Evolutionary conservation across 2,888 invertebrate species (phyloP).

Genomic region (Pseudoips prasinana): DNA sequence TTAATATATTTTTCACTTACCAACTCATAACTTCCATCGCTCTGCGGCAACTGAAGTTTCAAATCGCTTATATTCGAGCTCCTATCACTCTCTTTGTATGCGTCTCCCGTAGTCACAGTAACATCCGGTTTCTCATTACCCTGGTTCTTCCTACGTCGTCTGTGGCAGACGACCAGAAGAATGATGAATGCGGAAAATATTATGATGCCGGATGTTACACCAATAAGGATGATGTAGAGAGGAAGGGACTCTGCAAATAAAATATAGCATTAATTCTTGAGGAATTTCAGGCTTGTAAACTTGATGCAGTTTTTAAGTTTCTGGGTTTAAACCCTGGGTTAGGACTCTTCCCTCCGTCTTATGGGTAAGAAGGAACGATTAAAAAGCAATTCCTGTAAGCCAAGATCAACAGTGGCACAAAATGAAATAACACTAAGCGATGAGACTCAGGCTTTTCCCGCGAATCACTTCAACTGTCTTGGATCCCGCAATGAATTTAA

Average conservation of each 20-base stretch:
- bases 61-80: slow-evolving; percentile 96
- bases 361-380: too few species aligned
- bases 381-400: too few species aligned
- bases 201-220: slow-evolving; percentile 91
- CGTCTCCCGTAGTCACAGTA: slow-evolving; percentile 65
- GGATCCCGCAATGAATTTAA: too few species aligned
- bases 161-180: slow-evolving; percentile 88
- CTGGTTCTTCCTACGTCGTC: slow-evolving; percentile 77
- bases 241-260: slow-evolving; percentile 85
- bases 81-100: slow-evolving; percentile 90
- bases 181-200: slow-evolving; percentile 91
- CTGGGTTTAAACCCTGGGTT: too few species aligned
- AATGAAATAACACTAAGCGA: too few species aligned
- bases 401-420: too few species aligned
- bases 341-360: too few species aligned
- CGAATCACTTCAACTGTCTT: too few species aligned
- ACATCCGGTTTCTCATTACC: slow-evolving; percentile 83
- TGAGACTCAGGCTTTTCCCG: too few species aligned
- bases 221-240: slow-evolving; percentile 91
- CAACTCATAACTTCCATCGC: slow-evolving; percentile 89
- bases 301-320: too few species aligned
- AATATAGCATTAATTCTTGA: background rate
- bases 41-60: slow-evolving; percentile 93
- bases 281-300: too few species aligned
- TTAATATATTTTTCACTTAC: too few species aligned